These are phyloP conservation scores for Tetramorium simillimum DNA, from an alignment of 1,140 invertebrate genomes.

Conservation along the genomic window DNA sequence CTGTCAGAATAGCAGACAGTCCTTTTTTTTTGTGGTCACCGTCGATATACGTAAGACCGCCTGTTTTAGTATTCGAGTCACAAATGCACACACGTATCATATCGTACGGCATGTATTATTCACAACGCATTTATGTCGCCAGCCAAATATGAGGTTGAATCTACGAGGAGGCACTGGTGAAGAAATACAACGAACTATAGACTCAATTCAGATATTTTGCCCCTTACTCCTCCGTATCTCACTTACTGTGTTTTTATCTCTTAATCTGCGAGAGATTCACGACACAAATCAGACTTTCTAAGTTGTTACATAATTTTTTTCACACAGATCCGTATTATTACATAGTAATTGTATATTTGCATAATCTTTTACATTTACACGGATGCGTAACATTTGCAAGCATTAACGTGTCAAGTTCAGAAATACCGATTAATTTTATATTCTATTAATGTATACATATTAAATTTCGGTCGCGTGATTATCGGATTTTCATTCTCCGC, in stretches of 20 bases:
- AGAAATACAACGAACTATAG: background rate
- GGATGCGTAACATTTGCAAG: background rate
- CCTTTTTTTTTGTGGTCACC: constrained; percentile 54
- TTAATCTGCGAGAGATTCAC: background rate
- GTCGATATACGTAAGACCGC: constrained; percentile 8
- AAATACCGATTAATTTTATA: background rate
- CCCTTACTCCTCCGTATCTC: background rate
- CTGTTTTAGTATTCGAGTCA: constrained; percentile 55
- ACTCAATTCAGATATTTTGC: constrained; percentile 43
- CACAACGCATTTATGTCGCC: constrained; percentile 52
- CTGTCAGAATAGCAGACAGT: constrained; percentile 29
- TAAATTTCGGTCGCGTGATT: background rate
- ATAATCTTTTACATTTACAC: background rate
- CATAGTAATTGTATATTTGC: background rate
- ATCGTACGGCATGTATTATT: constrained; percentile 62
- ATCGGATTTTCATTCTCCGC: background rate
- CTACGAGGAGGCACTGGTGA: background rate
- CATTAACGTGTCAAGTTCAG: background rate
- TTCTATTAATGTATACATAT: background rate
- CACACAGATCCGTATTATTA: background rate
- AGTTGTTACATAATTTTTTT: no score
- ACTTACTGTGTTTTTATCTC: background rate
- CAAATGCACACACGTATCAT: constrained; percentile 46
- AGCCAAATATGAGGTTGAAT: constrained; percentile 35
- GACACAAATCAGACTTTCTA: no score